Percentiles rank a stretch among this genome's conserved stretches.
These are phyloP conservation scores for Diadophis punctatus DNA, from an alignment of 2,113 vertebrate species.

Conservation along the genomic window DNA sequence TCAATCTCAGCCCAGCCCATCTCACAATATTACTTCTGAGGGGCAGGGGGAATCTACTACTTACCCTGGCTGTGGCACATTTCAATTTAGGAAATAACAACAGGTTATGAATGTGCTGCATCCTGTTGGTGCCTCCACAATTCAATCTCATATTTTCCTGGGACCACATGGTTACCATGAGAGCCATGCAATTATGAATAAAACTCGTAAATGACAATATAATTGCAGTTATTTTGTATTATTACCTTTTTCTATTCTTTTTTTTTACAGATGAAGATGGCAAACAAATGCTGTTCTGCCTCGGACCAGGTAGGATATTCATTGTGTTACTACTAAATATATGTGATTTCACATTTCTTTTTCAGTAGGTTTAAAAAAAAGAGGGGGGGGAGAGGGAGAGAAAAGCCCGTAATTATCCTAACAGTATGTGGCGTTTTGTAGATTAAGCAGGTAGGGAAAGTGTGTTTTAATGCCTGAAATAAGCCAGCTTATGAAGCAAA, in stretches of 20 bases:
- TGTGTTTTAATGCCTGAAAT: constrained; percentile 20
- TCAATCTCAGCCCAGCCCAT: not conserved
- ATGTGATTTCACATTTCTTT: not conserved
- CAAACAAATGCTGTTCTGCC: constrained; percentile 82
- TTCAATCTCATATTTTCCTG: not conserved
- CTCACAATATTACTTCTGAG: not conserved
- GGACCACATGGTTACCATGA: not conserved
- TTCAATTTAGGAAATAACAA: not conserved
- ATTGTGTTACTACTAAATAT: not conserved
- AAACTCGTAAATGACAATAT: not conserved
- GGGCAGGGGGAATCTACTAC: not conserved
- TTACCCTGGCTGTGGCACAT: not conserved
- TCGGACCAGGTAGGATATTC: constrained; percentile 81
- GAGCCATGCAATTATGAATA: not conserved
- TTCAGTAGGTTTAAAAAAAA: not conserved
- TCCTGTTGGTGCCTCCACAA: not conserved
- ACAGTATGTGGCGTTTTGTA: not conserved
- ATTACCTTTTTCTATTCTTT: constrained; percentile 37
- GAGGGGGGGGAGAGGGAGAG: not conserved
- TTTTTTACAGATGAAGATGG: constrained; percentile 79
- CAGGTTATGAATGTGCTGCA: not conserved
- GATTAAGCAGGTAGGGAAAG: not conserved
- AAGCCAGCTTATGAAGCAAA: not conserved
- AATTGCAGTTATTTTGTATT: not conserved
- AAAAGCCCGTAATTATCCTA: not conserved